These are phyloP conservation scores for Rotaria socialis DNA, from an alignment of 2,888 invertebrate species.

Conservation along the genomic window DNA sequence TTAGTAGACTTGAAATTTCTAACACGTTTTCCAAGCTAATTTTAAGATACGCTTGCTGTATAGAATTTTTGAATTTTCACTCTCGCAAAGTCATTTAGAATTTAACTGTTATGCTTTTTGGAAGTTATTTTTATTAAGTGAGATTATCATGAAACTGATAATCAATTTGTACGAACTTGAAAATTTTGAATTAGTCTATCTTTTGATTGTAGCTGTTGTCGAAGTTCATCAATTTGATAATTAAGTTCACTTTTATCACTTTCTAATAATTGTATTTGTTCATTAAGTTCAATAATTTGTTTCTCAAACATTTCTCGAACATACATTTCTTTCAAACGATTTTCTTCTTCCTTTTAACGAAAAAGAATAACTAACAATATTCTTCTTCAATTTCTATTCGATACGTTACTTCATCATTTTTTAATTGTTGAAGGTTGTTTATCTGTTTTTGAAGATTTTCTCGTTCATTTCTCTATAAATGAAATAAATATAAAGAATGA, in stretches of 20 bases:
- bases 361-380: not conserved
- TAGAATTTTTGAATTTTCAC: too few relatives aligned
- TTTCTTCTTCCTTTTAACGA: not conserved
- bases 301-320: not conserved
- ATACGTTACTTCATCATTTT: not conserved
- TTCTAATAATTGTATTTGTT: constrained; percentile 14
- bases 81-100: too few relatives aligned
- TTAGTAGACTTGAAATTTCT: too few relatives aligned
- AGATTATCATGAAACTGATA: not conserved
- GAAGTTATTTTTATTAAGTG: not conserved
- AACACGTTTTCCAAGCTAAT: too few relatives aligned
- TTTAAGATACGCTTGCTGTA: too few relatives aligned
- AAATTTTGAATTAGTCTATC: not conserved
- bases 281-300: not conserved
- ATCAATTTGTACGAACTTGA: not conserved
- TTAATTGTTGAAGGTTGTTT: not conserved
- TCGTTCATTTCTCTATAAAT: not conserved
- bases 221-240: not conserved
- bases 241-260: not conserved
- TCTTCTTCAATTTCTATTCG: not conserved
- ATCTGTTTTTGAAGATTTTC: not conserved
- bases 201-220: not conserved
- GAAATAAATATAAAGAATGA: not conserved
- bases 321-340: not conserved
- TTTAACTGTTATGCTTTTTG: too few relatives aligned